Percentiles rank a stretch among this genome's conserved stretches.
phyloP scores from a whole-genome alignment of 2,888 invertebrate genomes.

The Alviniconcha strummeri region DNA sequence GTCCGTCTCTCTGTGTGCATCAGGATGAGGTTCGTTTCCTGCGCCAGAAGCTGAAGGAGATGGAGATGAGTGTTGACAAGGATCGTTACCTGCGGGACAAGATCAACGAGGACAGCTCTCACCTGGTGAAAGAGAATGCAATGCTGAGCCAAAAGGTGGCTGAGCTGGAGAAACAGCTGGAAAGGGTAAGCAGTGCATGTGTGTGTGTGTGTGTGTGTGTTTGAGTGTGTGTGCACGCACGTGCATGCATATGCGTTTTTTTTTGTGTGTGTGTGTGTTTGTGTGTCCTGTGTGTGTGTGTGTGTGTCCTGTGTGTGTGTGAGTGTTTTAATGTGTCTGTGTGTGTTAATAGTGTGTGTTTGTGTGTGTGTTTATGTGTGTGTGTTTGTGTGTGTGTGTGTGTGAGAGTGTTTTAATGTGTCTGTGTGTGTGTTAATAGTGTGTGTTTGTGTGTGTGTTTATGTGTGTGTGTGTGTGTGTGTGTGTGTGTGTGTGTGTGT shows the following conservation, averaged over 20 bases:
- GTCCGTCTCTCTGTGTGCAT: not conserved
- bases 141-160: conserved; percentile 60
- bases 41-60: conserved; percentile 67
- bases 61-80: conserved; percentile 66
- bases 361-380: no score
- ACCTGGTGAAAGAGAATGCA: conserved; percentile 67
- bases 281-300: no score
- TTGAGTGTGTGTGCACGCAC: no score
- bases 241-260: no score
- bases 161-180: conserved; percentile 65
- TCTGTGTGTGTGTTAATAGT: no score
- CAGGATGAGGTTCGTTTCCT: conserved; percentile 69
- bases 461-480: not conserved
- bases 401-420: no score
- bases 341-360: no score
- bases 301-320: no score
- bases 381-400: no score
- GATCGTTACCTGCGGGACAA: conserved; percentile 68
- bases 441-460: not conserved
- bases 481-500: not conserved
- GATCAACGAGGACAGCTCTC: conserved; percentile 63
- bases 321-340: no score
- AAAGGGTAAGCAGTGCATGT: conserved; percentile 56
- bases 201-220: conserved; percentile 4
- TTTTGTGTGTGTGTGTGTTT: not conserved